Evolutionary conservation across 2,888 invertebrate genomes (phyloP).

Genomic region (Girardia tigrina): DNA sequence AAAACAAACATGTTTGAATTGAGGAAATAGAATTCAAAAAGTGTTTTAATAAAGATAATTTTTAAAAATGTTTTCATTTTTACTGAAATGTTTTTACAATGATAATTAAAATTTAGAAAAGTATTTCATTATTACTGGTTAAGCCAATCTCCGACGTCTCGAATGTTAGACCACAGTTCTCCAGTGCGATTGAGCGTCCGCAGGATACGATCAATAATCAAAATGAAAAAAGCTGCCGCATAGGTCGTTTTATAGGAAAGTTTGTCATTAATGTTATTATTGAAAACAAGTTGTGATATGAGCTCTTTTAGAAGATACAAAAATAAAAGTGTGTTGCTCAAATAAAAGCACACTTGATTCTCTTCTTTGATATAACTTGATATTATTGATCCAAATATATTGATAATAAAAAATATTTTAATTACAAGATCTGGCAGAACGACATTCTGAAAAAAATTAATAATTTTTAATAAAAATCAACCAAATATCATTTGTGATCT

Average conservation of each 20-base stretch:
- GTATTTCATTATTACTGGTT: slow-evolving; percentile 39
- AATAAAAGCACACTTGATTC: not conserved
- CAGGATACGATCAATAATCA: slow-evolving; percentile 52
- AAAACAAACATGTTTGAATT: no score
- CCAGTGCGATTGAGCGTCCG: slow-evolving; percentile 71
- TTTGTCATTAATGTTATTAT: not conserved
- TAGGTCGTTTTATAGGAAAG: not conserved
- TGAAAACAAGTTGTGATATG: not conserved
- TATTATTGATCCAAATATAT: not conserved
- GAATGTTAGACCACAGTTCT: slow-evolving; percentile 66
- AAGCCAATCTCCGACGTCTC: slow-evolving; percentile 57
- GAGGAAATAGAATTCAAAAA: no score
- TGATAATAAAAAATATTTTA: not conserved
- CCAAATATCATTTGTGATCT: no score
- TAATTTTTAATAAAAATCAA: no score
- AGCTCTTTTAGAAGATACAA: slow-evolving; percentile 7
- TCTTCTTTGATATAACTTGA: not conserved
- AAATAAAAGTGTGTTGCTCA: not conserved
- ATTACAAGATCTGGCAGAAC: not conserved
- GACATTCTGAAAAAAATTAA: not conserved
- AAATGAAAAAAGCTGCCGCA: not conserved
- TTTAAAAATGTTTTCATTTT: no score
- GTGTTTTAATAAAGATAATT: no score
- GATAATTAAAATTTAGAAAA: no score
- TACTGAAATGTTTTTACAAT: no score